Evolutionary conservation across 2,888 invertebrate genomes (phyloP).

Genomic region (Lithophane socia): DNA sequence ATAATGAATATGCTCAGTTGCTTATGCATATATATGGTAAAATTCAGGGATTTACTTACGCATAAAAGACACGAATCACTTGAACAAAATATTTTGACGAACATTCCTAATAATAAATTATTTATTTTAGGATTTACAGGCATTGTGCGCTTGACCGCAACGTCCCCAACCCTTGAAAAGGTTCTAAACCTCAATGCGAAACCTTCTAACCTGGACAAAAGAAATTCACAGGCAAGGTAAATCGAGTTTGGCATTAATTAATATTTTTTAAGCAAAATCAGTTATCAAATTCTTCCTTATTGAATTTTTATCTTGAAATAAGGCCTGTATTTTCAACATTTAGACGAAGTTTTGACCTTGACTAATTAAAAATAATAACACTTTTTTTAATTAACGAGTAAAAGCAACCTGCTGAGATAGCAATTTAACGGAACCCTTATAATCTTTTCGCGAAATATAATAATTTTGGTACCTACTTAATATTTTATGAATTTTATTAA

Average conservation of each 20-base stretch:
- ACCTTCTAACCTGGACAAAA: background rate
- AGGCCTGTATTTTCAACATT: background rate
- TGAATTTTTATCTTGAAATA: background rate
- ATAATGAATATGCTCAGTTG: background rate
- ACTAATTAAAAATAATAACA: background rate
- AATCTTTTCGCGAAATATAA: background rate
- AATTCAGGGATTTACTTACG: background rate
- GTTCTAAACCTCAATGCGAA: slow-evolving; percentile 2
- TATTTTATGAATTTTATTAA: background rate
- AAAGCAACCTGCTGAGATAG: background rate
- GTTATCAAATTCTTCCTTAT: background rate
- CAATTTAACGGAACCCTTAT: background rate
- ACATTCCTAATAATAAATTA: background rate
- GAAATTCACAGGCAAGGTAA: background rate
- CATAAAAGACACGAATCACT: background rate
- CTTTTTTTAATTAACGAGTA: background rate
- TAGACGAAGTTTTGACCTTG: background rate
- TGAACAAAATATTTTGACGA: background rate
- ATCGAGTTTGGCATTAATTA: background rate
- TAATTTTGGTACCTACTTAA: background rate
- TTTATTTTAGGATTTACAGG: slow-evolving; percentile 6
- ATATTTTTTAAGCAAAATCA: background rate
- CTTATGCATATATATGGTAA: background rate
- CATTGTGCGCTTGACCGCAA: slow-evolving; percentile 2
- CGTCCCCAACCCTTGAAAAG: slow-evolving; percentile 9